A percentile compares a stretch with the other conserved stretches of the same genome.
Conservation (phyloP, 1,140 invertebrate species). For the Drosophila carrolli region DNA sequence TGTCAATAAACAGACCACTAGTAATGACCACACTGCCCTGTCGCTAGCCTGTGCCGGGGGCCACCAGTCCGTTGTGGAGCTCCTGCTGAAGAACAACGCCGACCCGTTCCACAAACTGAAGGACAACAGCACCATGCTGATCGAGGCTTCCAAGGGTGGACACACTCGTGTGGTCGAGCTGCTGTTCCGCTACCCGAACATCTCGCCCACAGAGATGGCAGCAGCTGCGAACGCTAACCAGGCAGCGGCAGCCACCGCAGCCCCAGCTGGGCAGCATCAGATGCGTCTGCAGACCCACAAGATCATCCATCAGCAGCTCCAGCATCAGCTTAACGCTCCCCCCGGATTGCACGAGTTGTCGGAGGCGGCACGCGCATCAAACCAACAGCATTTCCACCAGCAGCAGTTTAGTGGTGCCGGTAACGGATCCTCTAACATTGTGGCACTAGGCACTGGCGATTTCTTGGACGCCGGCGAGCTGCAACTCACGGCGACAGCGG, state of each 20-base stretch:
- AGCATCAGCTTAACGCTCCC: slow-evolving; percentile 84
- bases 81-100: slow-evolving; percentile 94
- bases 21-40: slow-evolving; percentile 98
- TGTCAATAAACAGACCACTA: slow-evolving; percentile 97
- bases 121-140: slow-evolving; percentile 99
- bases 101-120: slow-evolving; percentile 98
- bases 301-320: slow-evolving; percentile 84
- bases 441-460: slow-evolving; percentile 63
- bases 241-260: slow-evolving; percentile 40
- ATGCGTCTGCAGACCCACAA: slow-evolving; percentile 74
- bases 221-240: slow-evolving; percentile 45
- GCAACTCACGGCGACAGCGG: slow-evolving; percentile 49
- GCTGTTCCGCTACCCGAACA: slow-evolving; percentile 96
- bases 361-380: slow-evolving; percentile 85
- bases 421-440: slow-evolving; percentile 60
- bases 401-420: slow-evolving; percentile 67
- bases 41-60: slow-evolving; percentile 98
- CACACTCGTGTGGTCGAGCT: slow-evolving; percentile 98
- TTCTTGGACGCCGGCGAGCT: slow-evolving; percentile 67
- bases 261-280: slow-evolving; percentile 58
- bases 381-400: slow-evolving; percentile 81
- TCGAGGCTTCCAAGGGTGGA: slow-evolving; percentile 98
- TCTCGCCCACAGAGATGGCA: slow-evolving; percentile 79
- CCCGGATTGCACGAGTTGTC: slow-evolving; percentile 86
- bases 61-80: slow-evolving; percentile 95